Base-by-base conservation (phyloP, 2,797 vertebrate species). In the Halcyon smyrnensis region DNA sequence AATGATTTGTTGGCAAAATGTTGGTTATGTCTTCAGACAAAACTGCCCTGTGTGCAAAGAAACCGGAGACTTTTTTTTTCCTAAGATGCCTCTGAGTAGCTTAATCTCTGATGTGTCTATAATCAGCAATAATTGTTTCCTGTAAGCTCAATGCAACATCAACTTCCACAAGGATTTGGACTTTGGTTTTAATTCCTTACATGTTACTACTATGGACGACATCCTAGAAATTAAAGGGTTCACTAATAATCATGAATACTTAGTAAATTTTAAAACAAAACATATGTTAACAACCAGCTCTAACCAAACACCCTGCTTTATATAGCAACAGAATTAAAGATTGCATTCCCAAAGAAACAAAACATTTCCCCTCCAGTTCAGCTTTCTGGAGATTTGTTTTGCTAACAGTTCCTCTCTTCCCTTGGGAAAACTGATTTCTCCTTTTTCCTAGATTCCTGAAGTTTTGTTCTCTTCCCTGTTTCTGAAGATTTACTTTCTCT, bases 111-210 rank as follows among this genome's bases (percentile, higher is more conserved):
- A 97, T 70, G 90, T 37, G 90, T 9, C 75, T 95, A 84, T 80
- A 93, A 96, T 87, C 78, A 95, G 89, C 56, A 97, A 80, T 60
- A 93, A 87, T 75, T 87, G 83, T 82, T 96, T 97, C 87, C 87
- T 51, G 4, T 82, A 93, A 97, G 79, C 80, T 91, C 78, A 90
- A 36, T 86, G 85, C 89, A 96, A 91, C 64, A 94, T 85, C 24
- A 60, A 53, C 92, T 96, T 93, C 93, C 84, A 97, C 8, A 68
- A 90, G 67, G 87, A 92, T 87, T 76, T 83, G 64, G 87, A 91
- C 41, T 83, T 85, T 0, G 7, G 51, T 89, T 93, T 87, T 92
- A 91, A 96, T 90, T 93, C 41, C 70, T 95, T 68, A 75, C 64
- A 62, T 34, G 59, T 92, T 83, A 92, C 37, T 71, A 19, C 39